These are phyloP conservation scores for Thaumetopoea pityocampa DNA, from an alignment of 1,140 invertebrate genomes.

Conservation along the genomic window DNA sequence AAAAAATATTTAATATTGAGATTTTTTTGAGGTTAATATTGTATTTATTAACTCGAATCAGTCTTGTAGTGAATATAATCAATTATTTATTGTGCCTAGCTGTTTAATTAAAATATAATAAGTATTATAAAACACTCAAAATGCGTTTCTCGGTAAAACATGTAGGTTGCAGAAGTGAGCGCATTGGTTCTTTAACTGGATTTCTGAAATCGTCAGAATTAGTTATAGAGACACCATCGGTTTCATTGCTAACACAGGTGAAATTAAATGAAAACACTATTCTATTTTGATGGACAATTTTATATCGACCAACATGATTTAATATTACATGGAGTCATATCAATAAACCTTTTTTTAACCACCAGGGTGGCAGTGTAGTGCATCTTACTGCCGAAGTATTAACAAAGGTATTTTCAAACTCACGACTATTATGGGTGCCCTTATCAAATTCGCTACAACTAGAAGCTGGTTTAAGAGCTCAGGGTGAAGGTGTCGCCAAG, in stretches of 20 bases:
- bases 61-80: no score
- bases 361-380: constrained; percentile 57
- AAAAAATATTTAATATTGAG: no score
- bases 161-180: constrained; percentile 35
- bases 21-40: no score
- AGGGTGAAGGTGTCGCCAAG: constrained; percentile 54
- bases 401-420: constrained; percentile 43
- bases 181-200: constrained; percentile 43
- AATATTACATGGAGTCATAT: no score
- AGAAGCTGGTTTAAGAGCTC: constrained; percentile 48
- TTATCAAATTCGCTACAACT: constrained; percentile 51
- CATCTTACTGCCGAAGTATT: constrained; percentile 62
- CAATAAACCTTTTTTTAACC: no score
- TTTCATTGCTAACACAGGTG: constrained; percentile 57
- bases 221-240: constrained; percentile 54
- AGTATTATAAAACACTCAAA: constrained; percentile 14
- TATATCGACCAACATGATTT: no score
- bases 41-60: no score
- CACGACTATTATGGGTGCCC: constrained; percentile 56
- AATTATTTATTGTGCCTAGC: no score
- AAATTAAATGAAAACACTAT: no score
- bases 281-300: no score
- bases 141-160: constrained; percentile 59
- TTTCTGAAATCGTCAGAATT: constrained; percentile 38
- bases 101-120: no score